Conservation (phyloP, 2,797 vertebrate species). For the Phylloscopus collybita region DNA sequence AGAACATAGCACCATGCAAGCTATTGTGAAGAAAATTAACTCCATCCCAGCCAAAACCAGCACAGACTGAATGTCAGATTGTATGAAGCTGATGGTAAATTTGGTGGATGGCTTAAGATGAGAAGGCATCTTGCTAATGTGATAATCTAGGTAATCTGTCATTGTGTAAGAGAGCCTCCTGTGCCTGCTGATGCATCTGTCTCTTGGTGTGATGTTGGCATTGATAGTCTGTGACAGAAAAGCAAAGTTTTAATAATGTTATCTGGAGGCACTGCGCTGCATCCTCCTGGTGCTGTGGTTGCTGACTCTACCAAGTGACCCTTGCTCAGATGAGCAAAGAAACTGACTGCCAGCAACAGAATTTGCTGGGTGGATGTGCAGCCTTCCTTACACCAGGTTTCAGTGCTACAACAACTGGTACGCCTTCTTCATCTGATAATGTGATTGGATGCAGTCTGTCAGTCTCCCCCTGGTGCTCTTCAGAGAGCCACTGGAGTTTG, state of each 20-base stretch:
- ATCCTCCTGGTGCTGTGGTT: not conserved
- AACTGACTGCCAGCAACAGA: not conserved
- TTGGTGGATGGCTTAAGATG: not conserved
- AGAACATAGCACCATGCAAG: not conserved
- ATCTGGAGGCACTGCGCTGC: not conserved
- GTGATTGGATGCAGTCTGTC: conserved; percentile 1
- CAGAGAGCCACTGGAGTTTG: not conserved
- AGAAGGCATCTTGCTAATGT: not conserved
- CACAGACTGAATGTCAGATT: not conserved
- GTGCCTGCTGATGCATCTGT: not conserved
- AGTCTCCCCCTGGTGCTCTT: not conserved
- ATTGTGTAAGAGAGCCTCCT: not conserved
- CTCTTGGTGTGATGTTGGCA: not conserved
- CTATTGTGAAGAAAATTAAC: not conserved
- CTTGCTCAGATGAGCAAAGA: not conserved
- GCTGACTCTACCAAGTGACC: not conserved
- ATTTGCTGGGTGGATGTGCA: not conserved
- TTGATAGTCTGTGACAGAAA: not conserved
- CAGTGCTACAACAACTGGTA: not conserved
- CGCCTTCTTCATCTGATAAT: not conserved
- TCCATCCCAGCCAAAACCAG: not conserved
- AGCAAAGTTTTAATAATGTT: not conserved
- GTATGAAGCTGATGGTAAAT: not conserved
- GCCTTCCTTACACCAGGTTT: not conserved
- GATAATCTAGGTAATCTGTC: not conserved